Base-by-base conservation (phyloP, 2,797 vertebrate species). In the Lepus townsendii region DNA sequence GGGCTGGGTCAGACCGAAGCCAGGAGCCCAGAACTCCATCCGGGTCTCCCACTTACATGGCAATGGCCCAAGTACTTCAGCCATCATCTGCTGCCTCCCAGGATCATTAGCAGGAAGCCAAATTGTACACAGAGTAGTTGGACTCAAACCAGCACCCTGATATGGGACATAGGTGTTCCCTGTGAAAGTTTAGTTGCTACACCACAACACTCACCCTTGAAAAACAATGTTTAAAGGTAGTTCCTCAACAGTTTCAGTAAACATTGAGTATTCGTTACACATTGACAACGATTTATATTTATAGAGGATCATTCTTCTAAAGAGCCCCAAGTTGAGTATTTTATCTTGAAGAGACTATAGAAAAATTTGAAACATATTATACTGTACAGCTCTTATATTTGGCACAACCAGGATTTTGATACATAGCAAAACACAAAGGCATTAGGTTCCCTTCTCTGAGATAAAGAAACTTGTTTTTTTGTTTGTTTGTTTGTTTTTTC, bases 211-310 rank as follows among this genome's bases (percentile, higher is more conserved):
- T 57, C 66, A n/a, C 47, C 19, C 47, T 82, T 47, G 68, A 69
- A 42, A 78, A 4, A 35, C 10, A 30, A 38, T 9, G 78, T 66
- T 87, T 57, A 47, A 66, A 83, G 35, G 30, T 10, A 47, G 8
- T 69, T 93, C 47, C 66, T 69, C 32, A 95, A 26, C 8, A 82
- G 86, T 66, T 79, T 88, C 38, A 92, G 4, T 86, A 76, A 83
- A 65, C 3, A 79, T 60, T 14, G n/a, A 62, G 32, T 86, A 42
- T 22, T 71, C 60, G 38, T 30, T 71, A 91, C 5, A 90, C n/a
- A 84, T 94, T 93, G 71, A 94, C 87, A 82, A 57, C 38, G 57
- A 76, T 85, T 95, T 88, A 75, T 54, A 88, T 95, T 77, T 86
- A 78, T 75, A 82, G 17, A 68, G 2, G 22, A 83, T 65, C 50